A percentile compares a stretch with the other conserved stretches of the same genome.
Conservation (phyloP, 2,888 invertebrate species). For the Conomelus anceps region DNA sequence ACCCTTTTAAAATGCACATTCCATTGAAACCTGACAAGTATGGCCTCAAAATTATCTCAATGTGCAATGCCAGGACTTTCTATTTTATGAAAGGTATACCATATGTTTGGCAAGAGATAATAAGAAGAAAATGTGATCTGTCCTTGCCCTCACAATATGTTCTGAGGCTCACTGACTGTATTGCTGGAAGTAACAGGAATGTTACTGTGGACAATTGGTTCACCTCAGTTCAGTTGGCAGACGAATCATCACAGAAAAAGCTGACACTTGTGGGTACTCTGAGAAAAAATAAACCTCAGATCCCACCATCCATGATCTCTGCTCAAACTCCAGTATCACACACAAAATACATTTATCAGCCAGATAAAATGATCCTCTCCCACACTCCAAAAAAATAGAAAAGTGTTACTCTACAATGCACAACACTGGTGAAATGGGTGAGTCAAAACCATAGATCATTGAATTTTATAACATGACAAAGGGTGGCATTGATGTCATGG, state of each 20-base stretch:
- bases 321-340: neutral
- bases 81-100: neutral
- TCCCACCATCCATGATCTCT: neutral
- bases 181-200: too few species aligned
- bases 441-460: neutral
- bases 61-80: neutral
- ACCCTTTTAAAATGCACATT: neutral
- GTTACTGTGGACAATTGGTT: neutral
- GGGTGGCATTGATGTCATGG: too few species aligned
- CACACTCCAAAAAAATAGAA: neutral
- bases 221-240: neutral
- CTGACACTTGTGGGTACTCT: neutral
- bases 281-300: neutral
- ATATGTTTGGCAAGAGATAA: neutral
- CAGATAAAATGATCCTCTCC: neutral
- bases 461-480: too few species aligned
- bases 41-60: neutral
- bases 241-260: neutral
- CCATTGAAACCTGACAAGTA: neutral
- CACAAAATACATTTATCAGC: neutral
- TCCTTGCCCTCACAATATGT: slow-evolving; percentile 11
- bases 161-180: too few species aligned
- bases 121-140: slow-evolving; percentile 14
- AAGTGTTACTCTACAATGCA: neutral
- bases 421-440: neutral